These are phyloP conservation scores for Loris lydekkerianus DNA, from an alignment of 2,797 vertebrate genomes.

Conservation along the genomic window DNA sequence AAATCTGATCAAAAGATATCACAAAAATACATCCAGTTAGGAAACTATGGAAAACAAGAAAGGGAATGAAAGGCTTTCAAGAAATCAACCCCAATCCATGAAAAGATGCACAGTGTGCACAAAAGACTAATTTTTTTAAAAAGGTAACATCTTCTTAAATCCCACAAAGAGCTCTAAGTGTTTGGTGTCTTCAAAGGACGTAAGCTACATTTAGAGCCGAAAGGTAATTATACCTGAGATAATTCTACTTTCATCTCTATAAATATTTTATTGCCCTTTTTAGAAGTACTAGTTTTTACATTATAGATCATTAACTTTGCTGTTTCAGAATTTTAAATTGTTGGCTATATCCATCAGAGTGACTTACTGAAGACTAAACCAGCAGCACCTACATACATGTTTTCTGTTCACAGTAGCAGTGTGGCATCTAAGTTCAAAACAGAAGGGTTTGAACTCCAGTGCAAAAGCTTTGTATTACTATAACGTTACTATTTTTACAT, in stretches of 20 bases:
- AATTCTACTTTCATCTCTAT: slow-evolving; percentile 55
- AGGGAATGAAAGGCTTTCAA: background rate
- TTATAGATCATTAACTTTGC: background rate
- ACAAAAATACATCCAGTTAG: background rate
- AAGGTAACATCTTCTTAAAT: slow-evolving; percentile 20
- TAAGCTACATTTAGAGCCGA: background rate
- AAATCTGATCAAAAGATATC: slow-evolving; percentile 23
- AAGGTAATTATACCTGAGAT: background rate
- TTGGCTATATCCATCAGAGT: background rate
- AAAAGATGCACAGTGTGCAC: background rate
- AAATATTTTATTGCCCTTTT: slow-evolving; percentile 8
- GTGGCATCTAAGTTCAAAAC: background rate
- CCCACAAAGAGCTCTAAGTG: background rate
- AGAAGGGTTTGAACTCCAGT: background rate
- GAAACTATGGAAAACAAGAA: background rate
- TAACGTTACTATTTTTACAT: slow-evolving; percentile 35
- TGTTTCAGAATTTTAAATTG: slow-evolving; percentile 51
- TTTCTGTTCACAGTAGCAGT: background rate
- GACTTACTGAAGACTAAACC: background rate
- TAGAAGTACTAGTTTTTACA: slow-evolving; percentile 18
- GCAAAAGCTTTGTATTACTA: background rate
- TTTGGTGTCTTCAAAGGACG: background rate
- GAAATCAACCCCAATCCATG: slow-evolving; percentile 17
- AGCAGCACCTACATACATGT: background rate
- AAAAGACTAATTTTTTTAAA: background rate